Base-by-base conservation (phyloP, 2,113 vertebrate species). In the Gnathonemus longibarbis region DNA sequence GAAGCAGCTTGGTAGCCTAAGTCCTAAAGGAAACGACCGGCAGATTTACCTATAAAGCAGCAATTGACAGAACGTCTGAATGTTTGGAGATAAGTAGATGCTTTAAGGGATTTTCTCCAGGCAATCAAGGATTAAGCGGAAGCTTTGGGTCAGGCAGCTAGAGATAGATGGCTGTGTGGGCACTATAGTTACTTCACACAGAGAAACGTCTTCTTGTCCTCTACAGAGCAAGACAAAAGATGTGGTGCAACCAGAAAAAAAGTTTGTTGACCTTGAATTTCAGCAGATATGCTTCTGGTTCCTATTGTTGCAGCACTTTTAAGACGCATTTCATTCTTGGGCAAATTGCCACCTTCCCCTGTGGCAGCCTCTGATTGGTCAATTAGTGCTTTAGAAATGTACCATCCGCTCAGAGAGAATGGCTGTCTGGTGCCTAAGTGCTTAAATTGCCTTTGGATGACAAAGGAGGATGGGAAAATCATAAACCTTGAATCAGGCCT, bases 51-150 rank as follows among this genome's bases (percentile, higher is more conserved):
- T 89, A 24, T n/a, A 84, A 39, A 89, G 50, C 35, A 85, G 89
- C 50, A 15, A 39, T 62, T 58, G 19, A 85, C 52, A 62, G 39
- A 84, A 84, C 24, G 84, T 89, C 77, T 84, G 89, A 80, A 48
- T 52, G 77, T 83, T 45, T 39, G 52, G 77, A 58, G 89, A 89
- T 89, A 89, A 89, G 89, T 85, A 39, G 77, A 21, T 50, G 89
- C 89, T 66, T 87, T 87, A 87, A 74, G 56, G 89, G 89, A 90
- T 90, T 90, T 90, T 42, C 53, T 50, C 10, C 56, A 66, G 42
- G 35, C 83, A 90, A 90, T 90, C 85, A 52, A 58, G 89, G 83
- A 90, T 90, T 87, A 90, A 50, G 58, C 10, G 10, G 21, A 70
- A 50, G 56, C 45, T 86, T 49, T 74, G 27, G 56, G 84, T 46